Base-by-base conservation (phyloP, 2,888 invertebrate species). In the Scaptomyza tumidula region DNA sequence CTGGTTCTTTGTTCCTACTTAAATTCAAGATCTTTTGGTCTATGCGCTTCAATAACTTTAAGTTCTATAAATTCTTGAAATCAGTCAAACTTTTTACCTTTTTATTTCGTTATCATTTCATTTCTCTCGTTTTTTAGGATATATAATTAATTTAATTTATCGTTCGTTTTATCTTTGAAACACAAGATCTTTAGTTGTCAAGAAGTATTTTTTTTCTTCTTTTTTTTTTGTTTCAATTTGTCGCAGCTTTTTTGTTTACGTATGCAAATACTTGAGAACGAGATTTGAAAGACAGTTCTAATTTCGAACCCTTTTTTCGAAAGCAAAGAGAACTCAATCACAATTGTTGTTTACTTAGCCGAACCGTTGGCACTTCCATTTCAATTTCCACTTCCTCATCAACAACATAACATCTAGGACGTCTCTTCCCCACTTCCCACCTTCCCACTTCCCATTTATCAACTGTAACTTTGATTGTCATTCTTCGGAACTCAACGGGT, bases 311-410 rank as follows among this genome's bases (percentile, higher is more conserved):
- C 48, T 31, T 7, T 27, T n/a, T 6, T 27, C n/a, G n/a, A 16
- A 6, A 10, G 10, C 1, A 33, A 9, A 6, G 27, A 58, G 62
- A 35, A 62, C 55, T 58, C 63, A 67, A 75, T 61, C 76, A 64
- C 80, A 82, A 79, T 80, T 80, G 79, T 83, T 83, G 78, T 83
- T 83, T 83, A 76, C 86, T 82, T 82, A 78, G 69, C 63, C 58
- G 62, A 53, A 54, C 78, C 59, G 69, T 64, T 60, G 74, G 69
- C 73, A 78, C 80, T 80, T 82, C 62, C 56, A 43, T 44, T 80
- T 82, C 64, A 53, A 41, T 44, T 24, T 54, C 14, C 43, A 48
- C 24, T 33, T 50, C 35, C 37, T 33, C 27, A 27, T 31, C 64
- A 50, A 55, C 13, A 35, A 33, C 4, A 33, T 11, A 39, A 7